Base-by-base conservation (phyloP, 2,888 invertebrate genomes). In the Athripsodes cinereus region DNA sequence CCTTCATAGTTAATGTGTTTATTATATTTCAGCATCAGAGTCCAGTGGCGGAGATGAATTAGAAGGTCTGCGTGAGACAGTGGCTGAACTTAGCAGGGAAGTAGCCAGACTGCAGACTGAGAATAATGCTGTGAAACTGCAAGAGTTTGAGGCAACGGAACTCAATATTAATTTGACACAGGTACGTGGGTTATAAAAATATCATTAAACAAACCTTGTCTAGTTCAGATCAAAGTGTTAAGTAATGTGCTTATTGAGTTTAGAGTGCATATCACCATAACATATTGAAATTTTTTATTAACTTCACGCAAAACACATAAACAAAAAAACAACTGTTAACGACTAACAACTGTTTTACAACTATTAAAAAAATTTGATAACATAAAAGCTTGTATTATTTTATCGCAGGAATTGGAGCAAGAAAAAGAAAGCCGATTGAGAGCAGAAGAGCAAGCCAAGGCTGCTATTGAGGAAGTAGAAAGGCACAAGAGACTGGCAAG, bases 131-230 rank as follows among this genome's bases (percentile, higher is more conserved):
- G 81, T 85, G 0, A 79, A 80, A 49, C 74, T 87, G 44, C 82
- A 82, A 53, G 88, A 88, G 74, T 87, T 87, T 64, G 87, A 87
- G 65, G 85, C 87, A 0, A 84, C 84, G 35, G 88, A 88, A 67
- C 78, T 82, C 53, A 80, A 80, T 22, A 76, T 80, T 1, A 78
- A 82, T 13, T 66, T 82, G 11, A 72, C 77, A 5, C 82, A 82
- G 74, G 82, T 82, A 65, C 19, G 47, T 8, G 18, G 13, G n/a
- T n/a, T n/a, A n/a, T n/a, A n/a, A n/a, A n/a, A n/a, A n/a, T n/a
- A n/a, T n/a, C n/a, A n/a, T n/a, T n/a, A n/a, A n/a, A n/a, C n/a
- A n/a, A n/a, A n/a, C n/a, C n/a, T n/a, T n/a, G n/a, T n/a, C n/a
- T n/a, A n/a, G n/a, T n/a, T n/a, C n/a, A n/a, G n/a, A n/a, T n/a